Evolutionary conservation across 2,888 invertebrate species (phyloP).

Genomic region (Eustalomyia histrio): DNA sequence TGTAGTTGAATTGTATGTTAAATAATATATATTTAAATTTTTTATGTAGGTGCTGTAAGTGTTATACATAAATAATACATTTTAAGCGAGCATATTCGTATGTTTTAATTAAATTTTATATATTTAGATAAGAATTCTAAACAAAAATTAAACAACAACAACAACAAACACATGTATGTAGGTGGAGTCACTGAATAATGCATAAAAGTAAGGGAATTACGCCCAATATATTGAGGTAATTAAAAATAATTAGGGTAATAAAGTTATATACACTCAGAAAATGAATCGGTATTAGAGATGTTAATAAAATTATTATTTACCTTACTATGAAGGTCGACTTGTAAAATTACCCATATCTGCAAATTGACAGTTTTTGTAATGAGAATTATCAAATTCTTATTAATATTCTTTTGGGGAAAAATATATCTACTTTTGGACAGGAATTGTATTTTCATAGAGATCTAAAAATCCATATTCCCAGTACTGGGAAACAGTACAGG

Average conservation of each 20-base stretch:
- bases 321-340: neutral
- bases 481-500: too few species aligned
- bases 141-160: conserved; percentile 10
- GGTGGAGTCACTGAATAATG: conserved; percentile 50
- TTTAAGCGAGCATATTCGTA: conserved; percentile 21
- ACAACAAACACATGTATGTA: too few species aligned
- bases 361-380: too few species aligned
- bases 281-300: neutral
- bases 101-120: conserved; percentile 38
- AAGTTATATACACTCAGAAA: neutral
- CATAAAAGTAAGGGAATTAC: conserved; percentile 13
- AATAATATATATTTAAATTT: neutral
- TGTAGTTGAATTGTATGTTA: neutral
- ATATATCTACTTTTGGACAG: too few species aligned
- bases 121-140: conserved; percentile 44
- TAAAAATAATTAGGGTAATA: conserved; percentile 25
- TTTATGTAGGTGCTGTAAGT: conserved; percentile 25
- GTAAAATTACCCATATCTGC: too few species aligned
- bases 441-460: too few species aligned
- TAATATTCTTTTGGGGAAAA: too few species aligned
- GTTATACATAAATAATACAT: neutral
- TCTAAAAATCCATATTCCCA: too few species aligned
- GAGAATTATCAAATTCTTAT: too few species aligned
- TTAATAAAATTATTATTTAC: neutral
- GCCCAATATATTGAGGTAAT: conserved; percentile 24